Conservation (phyloP, 1,140 invertebrate genomes). For the Zaprionus taronus region DNA sequence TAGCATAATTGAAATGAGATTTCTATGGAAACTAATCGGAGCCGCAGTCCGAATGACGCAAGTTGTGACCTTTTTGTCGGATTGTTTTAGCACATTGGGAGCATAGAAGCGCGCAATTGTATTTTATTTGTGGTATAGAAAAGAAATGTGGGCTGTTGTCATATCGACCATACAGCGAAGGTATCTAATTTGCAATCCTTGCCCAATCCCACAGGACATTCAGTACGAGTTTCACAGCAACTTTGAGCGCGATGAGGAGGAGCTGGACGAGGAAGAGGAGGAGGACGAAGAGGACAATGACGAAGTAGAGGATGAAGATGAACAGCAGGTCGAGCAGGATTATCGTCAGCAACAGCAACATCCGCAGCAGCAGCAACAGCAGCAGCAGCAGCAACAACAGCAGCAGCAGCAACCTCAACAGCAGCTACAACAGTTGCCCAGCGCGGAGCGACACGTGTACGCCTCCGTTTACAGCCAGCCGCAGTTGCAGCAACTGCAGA, state of each 20-base stretch:
- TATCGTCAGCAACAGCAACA: constrained; percentile 64
- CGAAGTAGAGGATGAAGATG: constrained; percentile 68
- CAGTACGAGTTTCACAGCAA: constrained; percentile 83
- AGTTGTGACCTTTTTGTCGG: not conserved
- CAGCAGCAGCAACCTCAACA: constrained; percentile 10
- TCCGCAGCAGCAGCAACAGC: constrained; percentile 49
- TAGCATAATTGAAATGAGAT: not conserved
- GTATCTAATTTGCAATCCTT: not conserved
- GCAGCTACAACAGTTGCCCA: constrained; percentile 39
- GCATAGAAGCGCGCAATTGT: not conserved
- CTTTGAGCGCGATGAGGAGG: constrained; percentile 76
- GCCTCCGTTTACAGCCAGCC: constrained; percentile 43
- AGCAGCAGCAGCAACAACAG: constrained; percentile 47
- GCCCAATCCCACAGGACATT: constrained; percentile 63
- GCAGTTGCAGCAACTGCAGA: constrained; percentile 34
- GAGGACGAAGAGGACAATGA: constrained; percentile 67
- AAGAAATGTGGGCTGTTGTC: not conserved
- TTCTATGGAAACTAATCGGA: not conserved
- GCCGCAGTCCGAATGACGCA: not conserved
- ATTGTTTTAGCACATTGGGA: not conserved
- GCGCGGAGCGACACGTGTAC: constrained; percentile 52
- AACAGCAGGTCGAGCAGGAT: constrained; percentile 57
- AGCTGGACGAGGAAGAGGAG: constrained; percentile 68
- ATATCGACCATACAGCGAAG: not conserved
- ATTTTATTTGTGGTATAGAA: not conserved